These are phyloP conservation scores for Homalodisca vitripennis DNA, from an alignment of 1,140 invertebrate species.

Conservation along the genomic window DNA sequence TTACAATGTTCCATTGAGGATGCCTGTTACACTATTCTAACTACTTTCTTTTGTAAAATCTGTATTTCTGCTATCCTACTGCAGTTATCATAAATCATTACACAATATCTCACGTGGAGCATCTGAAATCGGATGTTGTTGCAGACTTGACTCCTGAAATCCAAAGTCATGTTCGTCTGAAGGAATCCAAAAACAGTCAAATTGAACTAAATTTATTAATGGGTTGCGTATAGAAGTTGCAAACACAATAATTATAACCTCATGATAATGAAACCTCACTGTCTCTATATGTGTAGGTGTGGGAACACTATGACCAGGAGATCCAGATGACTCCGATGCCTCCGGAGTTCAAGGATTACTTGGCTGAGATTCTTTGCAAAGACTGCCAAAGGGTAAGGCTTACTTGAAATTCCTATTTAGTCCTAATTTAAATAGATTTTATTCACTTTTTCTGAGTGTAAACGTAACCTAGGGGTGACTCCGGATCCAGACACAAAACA, in stretches of 20 bases:
- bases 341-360: constrained; percentile 72
- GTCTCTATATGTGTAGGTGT: constrained; percentile 53
- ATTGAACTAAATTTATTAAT: neutral
- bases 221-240: neutral
- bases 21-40: too few relatives aligned
- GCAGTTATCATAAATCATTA: too few relatives aligned
- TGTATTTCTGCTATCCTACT: too few relatives aligned
- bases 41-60: too few relatives aligned
- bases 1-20: too few relatives aligned
- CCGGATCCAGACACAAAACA: too few relatives aligned
- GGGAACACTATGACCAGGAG: constrained; percentile 79
- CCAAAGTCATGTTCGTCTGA: neutral
- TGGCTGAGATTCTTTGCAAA: constrained; percentile 79
- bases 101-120: too few relatives aligned
- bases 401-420: neutral
- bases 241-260: neutral
- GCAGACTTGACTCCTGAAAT: neutral
- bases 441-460: neutral
- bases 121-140: too few relatives aligned
- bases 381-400: constrained; percentile 78
- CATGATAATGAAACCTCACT: neutral
- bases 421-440: neutral
- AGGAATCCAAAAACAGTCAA: neutral
- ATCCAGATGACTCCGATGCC: constrained; percentile 79
- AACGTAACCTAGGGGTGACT: neutral